These are phyloP conservation scores for Isichthys henryi DNA, from an alignment of 2,113 vertebrate genomes.

Conservation along the genomic window DNA sequence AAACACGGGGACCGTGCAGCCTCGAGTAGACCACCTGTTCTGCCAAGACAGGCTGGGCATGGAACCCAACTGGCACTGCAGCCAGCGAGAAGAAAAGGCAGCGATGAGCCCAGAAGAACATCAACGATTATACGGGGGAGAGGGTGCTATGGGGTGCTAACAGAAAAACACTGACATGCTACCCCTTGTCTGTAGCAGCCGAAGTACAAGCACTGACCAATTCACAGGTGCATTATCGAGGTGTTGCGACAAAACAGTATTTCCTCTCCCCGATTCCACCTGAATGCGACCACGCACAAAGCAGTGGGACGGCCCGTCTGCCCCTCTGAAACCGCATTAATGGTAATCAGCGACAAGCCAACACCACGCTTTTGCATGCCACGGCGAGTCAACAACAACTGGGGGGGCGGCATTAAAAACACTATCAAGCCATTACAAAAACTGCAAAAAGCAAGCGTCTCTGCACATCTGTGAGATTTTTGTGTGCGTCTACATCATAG, in stretches of 20 bases:
- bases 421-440: constrained; percentile 14
- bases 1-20: background rate
- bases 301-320: background rate
- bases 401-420: background rate
- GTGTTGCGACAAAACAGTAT: background rate
- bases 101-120: background rate
- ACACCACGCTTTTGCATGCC: background rate
- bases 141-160: background rate
- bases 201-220: background rate
- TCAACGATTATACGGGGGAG: background rate
- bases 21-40: background rate
- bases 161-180: background rate
- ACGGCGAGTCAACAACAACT: background rate
- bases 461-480: background rate
- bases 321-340: background rate
- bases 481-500: background rate
- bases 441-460: constrained; percentile 3
- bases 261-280: background rate
- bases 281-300: background rate
- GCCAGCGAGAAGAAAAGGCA: background rate
- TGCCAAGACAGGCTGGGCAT: constrained; percentile 2
- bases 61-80: background rate
- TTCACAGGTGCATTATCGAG: background rate
- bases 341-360: background rate
- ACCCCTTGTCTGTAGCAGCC: background rate